Base-by-base conservation (phyloP, 2,888 invertebrate species). In the Drosophila gaucha region DNA sequence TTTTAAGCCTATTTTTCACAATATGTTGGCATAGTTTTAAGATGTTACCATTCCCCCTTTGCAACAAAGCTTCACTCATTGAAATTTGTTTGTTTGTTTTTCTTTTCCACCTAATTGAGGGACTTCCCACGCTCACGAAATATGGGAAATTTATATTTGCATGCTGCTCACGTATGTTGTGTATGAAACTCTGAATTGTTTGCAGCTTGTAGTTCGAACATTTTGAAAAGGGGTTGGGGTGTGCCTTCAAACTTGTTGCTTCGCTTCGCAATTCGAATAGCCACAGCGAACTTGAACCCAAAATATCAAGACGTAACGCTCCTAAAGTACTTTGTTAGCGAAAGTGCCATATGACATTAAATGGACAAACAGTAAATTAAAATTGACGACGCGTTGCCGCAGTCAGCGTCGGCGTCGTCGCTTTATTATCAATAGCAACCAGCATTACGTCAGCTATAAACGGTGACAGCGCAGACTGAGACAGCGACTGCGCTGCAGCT, bases 51-150 rank as follows among this genome's bases (percentile, higher is more conserved):
- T 73, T 41, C 20, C 10, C 30, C 26, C 9, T 36, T 12, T 33
- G 31, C 65, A 38, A 22, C 5, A 54, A n/a, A 16, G 10, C 35
- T 28, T 6, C 38, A 58, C 8, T 22, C n/a, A 26, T 47, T 2
- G 26, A 12, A 47, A 54, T 35, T 39, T 16, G 41, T 36, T 31
- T 46, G 46, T 12, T 50, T 31, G 30, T n/a, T 30, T 31, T 52
- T 46, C 47, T 18, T 55, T 47, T 28, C 18, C 12, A 18, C 18
- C 10, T 10, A 10, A 39, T 43, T 47, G 26, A 12, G 43, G 41
- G 12, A 60, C 58, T 78, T 74, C 75, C 70, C 74, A 78, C 79
- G 75, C 69, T 59, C 36, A 26, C 39, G 46, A 41, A 56, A 66
- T 66, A 72, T 77, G 38, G 44, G 49, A 72, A 66, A 72, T 58